Evolutionary conservation across 1,140 invertebrate genomes (phyloP).

Genomic region (Pseudomyrmex pallidus): DNA sequence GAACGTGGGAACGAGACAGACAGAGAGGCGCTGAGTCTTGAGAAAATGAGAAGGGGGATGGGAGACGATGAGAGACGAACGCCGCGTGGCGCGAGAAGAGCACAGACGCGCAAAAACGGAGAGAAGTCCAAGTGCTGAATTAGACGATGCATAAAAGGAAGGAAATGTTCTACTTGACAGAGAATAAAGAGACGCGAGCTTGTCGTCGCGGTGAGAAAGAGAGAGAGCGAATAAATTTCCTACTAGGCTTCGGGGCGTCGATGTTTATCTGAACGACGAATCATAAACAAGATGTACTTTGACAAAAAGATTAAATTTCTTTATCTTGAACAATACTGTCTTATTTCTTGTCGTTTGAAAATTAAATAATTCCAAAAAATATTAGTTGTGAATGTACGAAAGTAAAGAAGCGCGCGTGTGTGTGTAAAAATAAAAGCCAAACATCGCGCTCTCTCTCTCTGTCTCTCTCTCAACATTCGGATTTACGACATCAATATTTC

Average conservation of each 20-base stretch:
- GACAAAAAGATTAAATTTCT: neutral
- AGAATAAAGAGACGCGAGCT: conserved; percentile 54
- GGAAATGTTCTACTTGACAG: conserved; percentile 42
- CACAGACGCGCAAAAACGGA: conserved; percentile 30
- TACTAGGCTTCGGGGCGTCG: neutral
- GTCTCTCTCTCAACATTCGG: neutral
- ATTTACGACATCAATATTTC: neutral
- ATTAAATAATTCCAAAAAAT: neutral
- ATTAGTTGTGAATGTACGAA: neutral
- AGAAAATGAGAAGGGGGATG: conserved; percentile 45
- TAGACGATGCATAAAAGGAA: conserved; percentile 59
- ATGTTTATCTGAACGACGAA: neutral
- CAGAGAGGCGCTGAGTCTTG: conserved; percentile 43
- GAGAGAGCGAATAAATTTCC: conserved; percentile 35
- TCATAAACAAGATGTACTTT: neutral
- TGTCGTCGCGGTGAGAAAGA: neutral
- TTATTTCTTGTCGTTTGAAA: neutral
- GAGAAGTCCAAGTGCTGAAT: conserved; percentile 43
- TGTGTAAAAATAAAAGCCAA: conserved; percentile 13
- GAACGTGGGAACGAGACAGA: conserved; percentile 55
- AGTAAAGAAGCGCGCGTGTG: neutral
- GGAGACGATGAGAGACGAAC: conserved; percentile 40
- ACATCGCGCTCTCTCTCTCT: neutral
- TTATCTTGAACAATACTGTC: too few species aligned
- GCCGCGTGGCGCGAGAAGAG: conserved; percentile 5